Evolutionary conservation across 2,888 invertebrate species (phyloP).

Genomic region (Pterobdella sp.): DNA sequence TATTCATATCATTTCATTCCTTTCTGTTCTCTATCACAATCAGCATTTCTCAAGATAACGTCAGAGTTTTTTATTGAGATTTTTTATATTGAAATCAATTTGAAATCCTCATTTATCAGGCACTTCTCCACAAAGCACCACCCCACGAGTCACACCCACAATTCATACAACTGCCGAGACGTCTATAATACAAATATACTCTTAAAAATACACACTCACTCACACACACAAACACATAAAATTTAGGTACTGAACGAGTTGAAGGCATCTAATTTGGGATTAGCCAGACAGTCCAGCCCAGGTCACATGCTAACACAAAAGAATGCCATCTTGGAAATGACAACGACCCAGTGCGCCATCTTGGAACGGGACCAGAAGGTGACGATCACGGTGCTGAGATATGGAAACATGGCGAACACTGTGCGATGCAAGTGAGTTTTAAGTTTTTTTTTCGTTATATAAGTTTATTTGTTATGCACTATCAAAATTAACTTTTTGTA

Average conservation of each 20-base stretch:
- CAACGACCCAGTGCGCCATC: conserved; percentile 55
- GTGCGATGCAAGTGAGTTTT: conserved; percentile 53
- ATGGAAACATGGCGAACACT: conserved; percentile 52
- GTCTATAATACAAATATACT: not conserved
- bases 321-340: conserved; percentile 56
- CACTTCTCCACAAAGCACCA: no score
- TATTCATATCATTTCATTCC: no score
- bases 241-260: conserved; percentile 6
- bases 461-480: not conserved
- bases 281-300: not conserved
- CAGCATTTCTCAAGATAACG: no score
- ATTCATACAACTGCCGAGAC: no score
- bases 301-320: conserved; percentile 31
- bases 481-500: no score
- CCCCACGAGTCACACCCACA: no score
- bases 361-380: conserved; percentile 54
- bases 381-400: conserved; percentile 53
- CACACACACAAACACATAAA: not conserved
- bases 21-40: no score
- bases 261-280: not conserved
- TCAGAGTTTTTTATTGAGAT: no score
- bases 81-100: no score
- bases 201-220: not conserved
- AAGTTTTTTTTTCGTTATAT: conserved; percentile 46
- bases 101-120: no score